Conservation (phyloP, 2,113 vertebrate species). For the Maccullochella peelii region DNA sequence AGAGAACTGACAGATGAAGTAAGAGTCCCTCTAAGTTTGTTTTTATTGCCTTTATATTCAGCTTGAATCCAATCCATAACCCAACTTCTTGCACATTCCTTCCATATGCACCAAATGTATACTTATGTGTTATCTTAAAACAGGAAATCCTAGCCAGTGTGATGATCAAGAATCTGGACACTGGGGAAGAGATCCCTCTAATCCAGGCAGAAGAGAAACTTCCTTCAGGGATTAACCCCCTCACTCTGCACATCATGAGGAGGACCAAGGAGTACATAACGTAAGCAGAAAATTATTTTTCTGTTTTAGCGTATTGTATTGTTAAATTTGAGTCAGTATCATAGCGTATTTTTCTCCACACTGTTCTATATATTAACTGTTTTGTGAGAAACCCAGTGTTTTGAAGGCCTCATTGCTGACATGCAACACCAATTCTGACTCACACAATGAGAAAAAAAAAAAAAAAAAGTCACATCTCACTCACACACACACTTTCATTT, state of each 20-base stretch:
- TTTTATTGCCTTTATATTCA: background rate
- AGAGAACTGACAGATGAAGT: conserved; percentile 99
- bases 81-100: background rate
- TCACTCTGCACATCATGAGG: conserved; percentile 98
- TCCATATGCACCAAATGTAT: background rate
- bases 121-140: conserved; percentile 32
- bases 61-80: conserved; percentile 12
- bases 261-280: conserved; percentile 98
- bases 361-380: background rate
- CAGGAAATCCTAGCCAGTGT: conserved; percentile 99
- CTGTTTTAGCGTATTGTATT: background rate
- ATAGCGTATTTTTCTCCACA: background rate
- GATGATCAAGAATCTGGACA: conserved; percentile 99
- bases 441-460: too few relatives aligned
- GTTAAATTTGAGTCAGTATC: background rate
- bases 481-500: too few relatives aligned
- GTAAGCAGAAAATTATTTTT: conserved; percentile 79
- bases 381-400: background rate
- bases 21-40: conserved; percentile 30
- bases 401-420: background rate
- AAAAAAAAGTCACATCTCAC: too few relatives aligned
- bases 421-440: background rate
- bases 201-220: conserved; percentile 98
- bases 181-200: conserved; percentile 97
- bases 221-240: conserved; percentile 97